These are phyloP conservation scores for Eupelmus urozonus DNA, from an alignment of 2,888 invertebrate genomes.

Conservation along the genomic window DNA sequence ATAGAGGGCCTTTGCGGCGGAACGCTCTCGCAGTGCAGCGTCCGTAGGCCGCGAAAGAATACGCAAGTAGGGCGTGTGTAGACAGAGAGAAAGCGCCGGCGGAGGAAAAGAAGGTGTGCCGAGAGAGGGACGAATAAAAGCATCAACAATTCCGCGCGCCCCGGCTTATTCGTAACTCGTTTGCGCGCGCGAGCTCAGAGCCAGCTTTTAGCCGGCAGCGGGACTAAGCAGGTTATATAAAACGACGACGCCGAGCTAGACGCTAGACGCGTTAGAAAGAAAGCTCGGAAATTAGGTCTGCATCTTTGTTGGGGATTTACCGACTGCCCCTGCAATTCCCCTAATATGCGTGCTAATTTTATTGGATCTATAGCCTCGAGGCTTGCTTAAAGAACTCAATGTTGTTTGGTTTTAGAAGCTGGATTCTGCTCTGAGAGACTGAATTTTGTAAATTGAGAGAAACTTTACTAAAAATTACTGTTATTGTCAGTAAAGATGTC, in stretches of 20 bases:
- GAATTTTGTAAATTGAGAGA: too few species aligned
- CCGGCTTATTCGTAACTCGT: slow-evolving; percentile 49
- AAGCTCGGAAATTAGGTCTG: slow-evolving; percentile 37
- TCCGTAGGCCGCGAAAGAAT: slow-evolving; percentile 22
- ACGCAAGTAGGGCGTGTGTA: slow-evolving; percentile 3
- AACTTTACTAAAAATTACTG: too few species aligned
- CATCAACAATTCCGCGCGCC: slow-evolving; percentile 39
- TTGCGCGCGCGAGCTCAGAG: slow-evolving; percentile 10
- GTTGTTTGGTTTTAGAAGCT: too few species aligned
- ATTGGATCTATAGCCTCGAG: too few species aligned
- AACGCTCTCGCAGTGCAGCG: too few species aligned
- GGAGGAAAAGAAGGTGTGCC: slow-evolving; percentile 19
- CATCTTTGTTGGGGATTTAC: too few species aligned
- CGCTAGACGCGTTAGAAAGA: neutral
- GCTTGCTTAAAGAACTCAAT: too few species aligned
- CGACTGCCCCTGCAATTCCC: too few species aligned
- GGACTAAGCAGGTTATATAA: slow-evolving; percentile 55
- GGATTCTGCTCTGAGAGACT: too few species aligned
- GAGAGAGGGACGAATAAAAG: slow-evolving; percentile 50
- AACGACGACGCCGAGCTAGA: neutral
- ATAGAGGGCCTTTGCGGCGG: slow-evolving; percentile 31
- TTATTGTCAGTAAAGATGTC: too few species aligned
- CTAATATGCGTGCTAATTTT: too few species aligned
- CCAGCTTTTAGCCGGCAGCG: slow-evolving; percentile 51
- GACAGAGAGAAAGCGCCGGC: slow-evolving; percentile 1